Percentiles rank a stretch among this genome's conserved stretches.
phyloP scores from a whole-genome alignment of 92 coral and sea anemone genomes.

The Siderastrea siderea region DNA sequence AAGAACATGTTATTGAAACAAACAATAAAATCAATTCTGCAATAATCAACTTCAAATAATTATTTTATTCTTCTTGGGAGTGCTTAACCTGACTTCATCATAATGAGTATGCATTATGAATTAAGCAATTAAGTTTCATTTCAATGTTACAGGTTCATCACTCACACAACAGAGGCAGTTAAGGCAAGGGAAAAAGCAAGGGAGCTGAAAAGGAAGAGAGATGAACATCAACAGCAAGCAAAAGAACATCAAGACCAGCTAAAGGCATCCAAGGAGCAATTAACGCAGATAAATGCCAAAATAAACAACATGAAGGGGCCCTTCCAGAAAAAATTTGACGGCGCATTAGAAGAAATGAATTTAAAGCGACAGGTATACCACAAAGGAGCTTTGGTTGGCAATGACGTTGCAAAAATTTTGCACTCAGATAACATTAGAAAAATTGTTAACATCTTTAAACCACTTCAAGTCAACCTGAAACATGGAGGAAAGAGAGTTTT shows the following conservation, averaged over 20 bases:
- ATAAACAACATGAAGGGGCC: conserved; percentile 20
- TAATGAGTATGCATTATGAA: too few species aligned
- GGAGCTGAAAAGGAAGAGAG: conserved; percentile 10
- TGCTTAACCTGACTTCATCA: too few species aligned
- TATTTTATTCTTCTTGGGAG: too few species aligned
- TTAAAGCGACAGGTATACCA: conserved; percentile 39
- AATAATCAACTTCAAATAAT: too few species aligned
- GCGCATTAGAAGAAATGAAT: conserved; percentile 3
- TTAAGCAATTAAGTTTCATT: too few species aligned
- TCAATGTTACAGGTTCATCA: conserved; percentile 15
- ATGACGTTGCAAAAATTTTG: conserved; percentile 38
- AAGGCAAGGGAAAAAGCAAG: conserved; percentile 43
- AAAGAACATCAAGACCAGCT: neutral
- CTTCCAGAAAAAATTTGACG: conserved; percentile 15
- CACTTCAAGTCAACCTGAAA: too few species aligned
- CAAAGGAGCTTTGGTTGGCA: conserved; percentile 46
- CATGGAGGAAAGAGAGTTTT: too few species aligned
- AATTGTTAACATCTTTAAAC: too few species aligned
- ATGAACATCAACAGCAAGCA: conserved; percentile 12
- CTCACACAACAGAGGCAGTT: conserved; percentile 22
- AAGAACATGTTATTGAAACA: too few species aligned
- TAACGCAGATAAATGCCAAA: neutral
- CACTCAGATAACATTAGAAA: too few species aligned
- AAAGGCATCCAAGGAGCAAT: neutral
- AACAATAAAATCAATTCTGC: too few species aligned